A percentile compares a stretch with the other conserved stretches of the same genome.
Evolutionary conservation across 1,140 invertebrate genomes (phyloP).

Genomic region (Magallana gigas): DNA sequence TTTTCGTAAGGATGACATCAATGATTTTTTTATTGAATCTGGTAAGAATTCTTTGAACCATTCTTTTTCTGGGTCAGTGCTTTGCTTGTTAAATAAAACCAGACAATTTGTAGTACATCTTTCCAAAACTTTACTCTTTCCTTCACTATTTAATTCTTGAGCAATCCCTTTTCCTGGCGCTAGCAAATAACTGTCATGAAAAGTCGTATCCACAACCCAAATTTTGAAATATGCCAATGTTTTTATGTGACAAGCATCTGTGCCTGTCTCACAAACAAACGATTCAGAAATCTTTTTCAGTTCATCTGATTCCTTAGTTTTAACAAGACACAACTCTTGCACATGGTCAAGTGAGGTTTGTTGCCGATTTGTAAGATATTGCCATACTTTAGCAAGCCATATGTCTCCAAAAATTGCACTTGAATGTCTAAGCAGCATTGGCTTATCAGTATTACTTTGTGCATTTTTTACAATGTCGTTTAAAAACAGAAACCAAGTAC

Average conservation of each 20-base stretch:
- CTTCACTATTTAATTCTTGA: neutral
- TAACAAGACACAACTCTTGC: neutral
- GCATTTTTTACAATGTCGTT: neutral
- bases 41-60: slow-evolving; percentile 18
- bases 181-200: neutral
- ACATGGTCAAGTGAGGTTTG: neutral
- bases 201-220: neutral
- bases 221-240: neutral
- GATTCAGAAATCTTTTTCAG: neutral
- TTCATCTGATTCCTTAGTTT: neutral
- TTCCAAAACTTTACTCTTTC: neutral
- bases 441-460: neutral
- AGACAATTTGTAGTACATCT: neutral
- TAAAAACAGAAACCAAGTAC: neutral
- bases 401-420: neutral
- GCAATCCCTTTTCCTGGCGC: neutral
- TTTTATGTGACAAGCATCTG: neutral
- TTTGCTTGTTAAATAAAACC: neutral
- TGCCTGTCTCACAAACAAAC: neutral
- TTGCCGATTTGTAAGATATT: neutral
- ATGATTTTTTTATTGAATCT: neutral
- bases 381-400: neutral
- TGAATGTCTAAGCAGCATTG: neutral
- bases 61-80: neutral
- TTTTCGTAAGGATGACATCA: neutral